Evolutionary conservation across 2,113 vertebrate genomes (phyloP).

Genomic region (Cacatua alba): DNA sequence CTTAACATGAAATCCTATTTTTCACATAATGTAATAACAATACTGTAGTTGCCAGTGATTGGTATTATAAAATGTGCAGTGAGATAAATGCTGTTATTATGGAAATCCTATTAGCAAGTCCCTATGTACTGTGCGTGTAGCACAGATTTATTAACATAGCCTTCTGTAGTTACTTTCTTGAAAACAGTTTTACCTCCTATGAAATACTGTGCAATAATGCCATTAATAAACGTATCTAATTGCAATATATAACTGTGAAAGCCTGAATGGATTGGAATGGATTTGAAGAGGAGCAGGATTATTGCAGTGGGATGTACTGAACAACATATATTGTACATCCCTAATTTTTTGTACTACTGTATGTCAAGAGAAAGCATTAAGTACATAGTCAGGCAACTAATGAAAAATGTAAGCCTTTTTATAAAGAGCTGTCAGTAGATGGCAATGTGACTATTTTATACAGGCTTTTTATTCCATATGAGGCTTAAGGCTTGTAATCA

Average conservation of each 20-base stretch:
- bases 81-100: conserved; percentile 75
- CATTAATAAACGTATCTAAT: conserved; percentile 74
- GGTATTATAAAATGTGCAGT: conserved; percentile 59
- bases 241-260: conserved; percentile 63
- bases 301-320: conserved; percentile 31
- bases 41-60: conserved; percentile 40
- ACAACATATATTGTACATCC: not conserved
- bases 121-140: conserved; percentile 16
- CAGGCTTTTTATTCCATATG: conserved; percentile 35
- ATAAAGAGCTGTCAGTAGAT: conserved; percentile 78
- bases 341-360: not conserved
- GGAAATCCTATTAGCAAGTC: conserved; percentile 75
- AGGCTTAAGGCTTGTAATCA: conserved; percentile 54
- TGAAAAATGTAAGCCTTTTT: conserved; percentile 49
- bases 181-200: conserved; percentile 66
- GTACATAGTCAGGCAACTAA: conserved; percentile 21
- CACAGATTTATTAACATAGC: conserved; percentile 67
- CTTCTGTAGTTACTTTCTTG: conserved; percentile 65
- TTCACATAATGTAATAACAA: conserved; percentile 52
- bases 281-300: conserved; percentile 47
- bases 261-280: conserved; percentile 32
- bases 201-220: conserved; percentile 67
- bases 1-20: conserved; percentile 64
- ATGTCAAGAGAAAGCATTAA: conserved; percentile 27
- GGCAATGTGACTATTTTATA: conserved; percentile 81